phyloP scores from a whole-genome alignment of 2,797 vertebrate genomes.

The Balearica regulorum region DNA sequence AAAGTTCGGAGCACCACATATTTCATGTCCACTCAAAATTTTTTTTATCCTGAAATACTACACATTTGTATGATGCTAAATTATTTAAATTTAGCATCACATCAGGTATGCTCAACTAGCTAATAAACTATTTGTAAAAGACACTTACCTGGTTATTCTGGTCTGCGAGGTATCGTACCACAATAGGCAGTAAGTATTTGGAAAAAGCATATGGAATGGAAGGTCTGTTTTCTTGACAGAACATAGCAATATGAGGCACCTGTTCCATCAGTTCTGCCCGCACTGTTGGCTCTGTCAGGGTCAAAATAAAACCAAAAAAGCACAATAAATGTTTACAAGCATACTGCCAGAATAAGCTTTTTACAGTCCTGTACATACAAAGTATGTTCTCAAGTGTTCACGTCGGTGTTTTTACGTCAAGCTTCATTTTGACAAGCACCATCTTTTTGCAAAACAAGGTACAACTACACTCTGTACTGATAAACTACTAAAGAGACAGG shows the following conservation, averaged over 20 bases:
- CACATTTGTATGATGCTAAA: not conserved
- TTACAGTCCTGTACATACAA: not conserved
- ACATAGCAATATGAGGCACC: slow-evolving; percentile 87
- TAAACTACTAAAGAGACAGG: not conserved
- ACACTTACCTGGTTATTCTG: slow-evolving; percentile 86
- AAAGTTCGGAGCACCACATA: not conserved
- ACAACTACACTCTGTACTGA: not conserved
- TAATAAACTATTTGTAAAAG: not conserved
- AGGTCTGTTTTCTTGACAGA: slow-evolving; percentile 88
- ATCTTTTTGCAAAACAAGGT: not conserved
- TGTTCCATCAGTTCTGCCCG: slow-evolving; percentile 90
- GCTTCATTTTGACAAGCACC: not conserved
- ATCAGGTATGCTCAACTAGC: not conserved
- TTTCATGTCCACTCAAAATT: not conserved
- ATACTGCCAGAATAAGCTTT: not conserved
- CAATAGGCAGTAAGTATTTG: slow-evolving; percentile 85
- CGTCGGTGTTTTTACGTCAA: not conserved
- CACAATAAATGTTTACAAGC: not conserved
- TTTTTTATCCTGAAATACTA: not conserved
- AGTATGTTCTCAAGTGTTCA: not conserved
- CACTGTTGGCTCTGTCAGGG: slow-evolving; percentile 82
- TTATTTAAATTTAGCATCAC: not conserved
- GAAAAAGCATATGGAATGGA: slow-evolving; percentile 87
- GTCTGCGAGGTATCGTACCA: slow-evolving; percentile 86
- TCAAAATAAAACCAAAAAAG: not conserved